phyloP scores from a whole-genome alignment of 2,797 vertebrate genomes.

The Sebastes wilsoni region DNA sequence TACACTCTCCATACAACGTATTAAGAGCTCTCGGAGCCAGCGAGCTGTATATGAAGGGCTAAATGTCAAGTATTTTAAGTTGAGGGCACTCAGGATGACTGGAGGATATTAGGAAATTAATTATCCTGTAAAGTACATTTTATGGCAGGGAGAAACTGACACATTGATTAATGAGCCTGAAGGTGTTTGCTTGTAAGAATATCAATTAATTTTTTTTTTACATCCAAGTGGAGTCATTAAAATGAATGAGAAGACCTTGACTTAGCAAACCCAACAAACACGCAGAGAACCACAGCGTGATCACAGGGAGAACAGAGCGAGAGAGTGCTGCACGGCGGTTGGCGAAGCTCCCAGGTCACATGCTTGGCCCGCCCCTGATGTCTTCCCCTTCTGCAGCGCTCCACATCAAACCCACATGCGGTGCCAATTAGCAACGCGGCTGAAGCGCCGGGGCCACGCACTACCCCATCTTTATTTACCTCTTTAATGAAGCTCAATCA shows the following conservation, averaged over 20 bases:
- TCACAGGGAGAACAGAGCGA: slow-evolving; percentile 30
- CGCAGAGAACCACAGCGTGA: slow-evolving; percentile 57
- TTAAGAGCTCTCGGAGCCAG: slow-evolving; percentile 48
- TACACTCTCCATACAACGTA: slow-evolving; percentile 19
- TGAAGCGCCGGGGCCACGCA: slow-evolving; percentile 52
- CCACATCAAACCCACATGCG: slow-evolving; percentile 69
- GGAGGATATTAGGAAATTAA: slow-evolving; percentile 86
- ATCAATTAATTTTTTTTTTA: slow-evolving; percentile 84
- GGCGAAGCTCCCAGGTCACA: slow-evolving; percentile 68
- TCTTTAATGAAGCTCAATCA: slow-evolving; percentile 77
- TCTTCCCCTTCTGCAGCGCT: slow-evolving; percentile 47
- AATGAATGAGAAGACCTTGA: slow-evolving; percentile 88
- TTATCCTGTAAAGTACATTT: slow-evolving; percentile 82
- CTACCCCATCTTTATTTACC: slow-evolving; percentile 74
- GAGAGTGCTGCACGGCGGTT: slow-evolving; percentile 34
- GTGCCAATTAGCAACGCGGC: slow-evolving; percentile 75
- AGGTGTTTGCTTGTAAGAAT: slow-evolving; percentile 89
- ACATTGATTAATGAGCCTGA: slow-evolving; percentile 89
- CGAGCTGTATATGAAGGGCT: slow-evolving; percentile 66
- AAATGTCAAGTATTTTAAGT: slow-evolving; percentile 86
- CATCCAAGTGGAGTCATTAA: slow-evolving; percentile 87
- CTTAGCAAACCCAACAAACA: slow-evolving; percentile 80
- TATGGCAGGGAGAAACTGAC: slow-evolving; percentile 80
- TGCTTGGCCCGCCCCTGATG: slow-evolving; percentile 48
- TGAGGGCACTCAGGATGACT: slow-evolving; percentile 82